phyloP scores from a whole-genome alignment of 2,113 vertebrate genomes.

The cat (Felis catus) region DNA sequence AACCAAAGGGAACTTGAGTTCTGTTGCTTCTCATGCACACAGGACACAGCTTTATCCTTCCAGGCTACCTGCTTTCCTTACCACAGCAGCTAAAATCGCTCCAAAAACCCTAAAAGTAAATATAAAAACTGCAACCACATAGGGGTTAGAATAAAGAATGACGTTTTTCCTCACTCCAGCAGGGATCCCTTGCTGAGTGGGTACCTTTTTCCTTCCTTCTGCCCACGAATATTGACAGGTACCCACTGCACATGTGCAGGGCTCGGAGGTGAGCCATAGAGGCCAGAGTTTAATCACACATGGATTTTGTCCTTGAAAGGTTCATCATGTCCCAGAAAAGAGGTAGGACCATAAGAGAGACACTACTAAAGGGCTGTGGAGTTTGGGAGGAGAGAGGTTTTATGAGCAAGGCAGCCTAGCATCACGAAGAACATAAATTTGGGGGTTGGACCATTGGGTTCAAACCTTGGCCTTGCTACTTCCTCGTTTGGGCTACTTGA shows the following conservation, averaged over 20 bases:
- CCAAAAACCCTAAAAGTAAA: neutral
- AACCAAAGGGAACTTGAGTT: neutral
- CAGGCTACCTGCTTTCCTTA: neutral
- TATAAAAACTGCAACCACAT: neutral
- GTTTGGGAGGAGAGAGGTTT: neutral
- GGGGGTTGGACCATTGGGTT: neutral
- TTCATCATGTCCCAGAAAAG: neutral
- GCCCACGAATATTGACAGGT: neutral
- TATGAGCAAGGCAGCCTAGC: neutral
- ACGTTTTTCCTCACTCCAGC: neutral
- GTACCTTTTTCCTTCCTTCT: neutral
- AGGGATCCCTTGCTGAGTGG: neutral
- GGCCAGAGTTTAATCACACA: neutral
- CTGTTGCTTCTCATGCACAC: neutral
- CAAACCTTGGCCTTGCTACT: neutral
- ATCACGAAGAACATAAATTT: neutral
- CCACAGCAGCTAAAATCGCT: neutral
- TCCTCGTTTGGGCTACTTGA: neutral
- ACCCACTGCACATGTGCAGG: neutral
- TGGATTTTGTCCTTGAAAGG: neutral
- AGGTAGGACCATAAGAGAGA: neutral
- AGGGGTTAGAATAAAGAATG: neutral
- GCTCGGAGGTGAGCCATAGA: fast-evolving
- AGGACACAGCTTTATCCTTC: neutral
- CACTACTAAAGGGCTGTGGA: neutral